These are phyloP conservation scores for Campopleginae sp. DNA, from an alignment of 2,888 invertebrate genomes.

Conservation along the genomic window DNA sequence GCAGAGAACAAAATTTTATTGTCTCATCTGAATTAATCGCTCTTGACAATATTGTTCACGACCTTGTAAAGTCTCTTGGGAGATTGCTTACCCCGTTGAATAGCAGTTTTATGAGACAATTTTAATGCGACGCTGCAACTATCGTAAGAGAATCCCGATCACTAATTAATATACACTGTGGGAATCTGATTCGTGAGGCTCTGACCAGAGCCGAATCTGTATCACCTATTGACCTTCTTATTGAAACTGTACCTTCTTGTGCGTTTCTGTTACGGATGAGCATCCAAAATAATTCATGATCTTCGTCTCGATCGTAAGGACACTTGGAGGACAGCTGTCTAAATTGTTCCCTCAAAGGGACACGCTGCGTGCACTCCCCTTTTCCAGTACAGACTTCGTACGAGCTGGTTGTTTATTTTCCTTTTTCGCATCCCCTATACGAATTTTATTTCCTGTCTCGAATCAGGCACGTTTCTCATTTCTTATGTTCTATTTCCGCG, in stretches of 20 bases:
- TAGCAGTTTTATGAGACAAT: not conserved
- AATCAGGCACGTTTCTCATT: conserved; percentile 43
- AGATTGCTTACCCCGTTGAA: not conserved
- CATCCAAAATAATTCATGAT: conserved; percentile 7
- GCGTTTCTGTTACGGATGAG: not conserved
- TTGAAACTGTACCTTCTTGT: not conserved
- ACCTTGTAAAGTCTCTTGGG: not conserved
- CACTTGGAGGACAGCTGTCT: conserved; percentile 55
- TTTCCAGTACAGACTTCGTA: conserved; percentile 28
- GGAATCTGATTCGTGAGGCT: not conserved
- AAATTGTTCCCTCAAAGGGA: conserved; percentile 25
- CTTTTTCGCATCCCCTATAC: conserved; percentile 54
- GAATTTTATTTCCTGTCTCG: conserved; percentile 37
- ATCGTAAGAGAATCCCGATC: not conserved
- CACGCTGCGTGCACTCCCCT: conserved; percentile 35
- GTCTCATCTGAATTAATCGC: not conserved
- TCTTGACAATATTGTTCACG: not conserved
- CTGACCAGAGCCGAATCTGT: not conserved
- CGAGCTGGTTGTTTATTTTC: conserved; percentile 52
- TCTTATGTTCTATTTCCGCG: conserved; percentile 53
- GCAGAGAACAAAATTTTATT: not conserved
- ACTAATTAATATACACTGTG: not conserved
- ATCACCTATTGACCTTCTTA: not conserved
- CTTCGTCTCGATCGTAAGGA: conserved; percentile 34
- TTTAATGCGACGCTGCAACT: not conserved